Evolutionary conservation across 2,797 vertebrate genomes (phyloP).

Genomic region (Coluber constrictor): DNA sequence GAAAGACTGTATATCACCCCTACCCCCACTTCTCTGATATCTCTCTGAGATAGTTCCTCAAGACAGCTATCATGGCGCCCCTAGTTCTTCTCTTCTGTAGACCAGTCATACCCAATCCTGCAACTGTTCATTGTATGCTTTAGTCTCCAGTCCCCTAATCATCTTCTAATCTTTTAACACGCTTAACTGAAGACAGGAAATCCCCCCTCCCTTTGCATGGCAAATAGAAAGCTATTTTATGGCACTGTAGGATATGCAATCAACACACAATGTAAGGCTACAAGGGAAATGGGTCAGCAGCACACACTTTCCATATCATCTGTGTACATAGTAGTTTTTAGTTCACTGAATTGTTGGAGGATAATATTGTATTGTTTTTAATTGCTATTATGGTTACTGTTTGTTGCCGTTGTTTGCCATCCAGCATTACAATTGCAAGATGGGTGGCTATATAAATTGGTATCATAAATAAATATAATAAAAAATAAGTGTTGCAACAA

Average conservation of each 20-base stretch:
- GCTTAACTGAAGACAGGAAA: not conserved
- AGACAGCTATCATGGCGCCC: not conserved
- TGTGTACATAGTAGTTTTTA: not conserved
- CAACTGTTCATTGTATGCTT: not conserved
- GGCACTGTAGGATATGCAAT: not conserved
- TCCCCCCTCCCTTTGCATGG: not conserved
- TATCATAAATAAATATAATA: not conserved
- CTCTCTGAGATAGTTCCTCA: not conserved
- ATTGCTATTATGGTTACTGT: not conserved
- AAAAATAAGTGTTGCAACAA: not conserved
- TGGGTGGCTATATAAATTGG: not conserved
- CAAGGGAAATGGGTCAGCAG: not conserved
- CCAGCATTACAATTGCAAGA: not conserved
- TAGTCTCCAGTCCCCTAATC: not conserved
- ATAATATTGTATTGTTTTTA: not conserved
- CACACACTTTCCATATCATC: not conserved
- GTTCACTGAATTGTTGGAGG: not conserved
- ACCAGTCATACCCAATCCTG: not conserved
- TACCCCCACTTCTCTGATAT: not conserved
- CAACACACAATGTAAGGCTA: not conserved
- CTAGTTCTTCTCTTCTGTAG: not conserved
- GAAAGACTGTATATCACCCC: not conserved
- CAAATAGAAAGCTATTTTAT: not conserved
- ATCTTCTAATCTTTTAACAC: not conserved
- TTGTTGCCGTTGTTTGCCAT: not conserved